A percentile compares a stretch with the other conserved stretches of the same genome.
Evolutionary conservation across 92 coral and sea anemone genomes (phyloP).

Genomic region (Siderastrea radians): DNA sequence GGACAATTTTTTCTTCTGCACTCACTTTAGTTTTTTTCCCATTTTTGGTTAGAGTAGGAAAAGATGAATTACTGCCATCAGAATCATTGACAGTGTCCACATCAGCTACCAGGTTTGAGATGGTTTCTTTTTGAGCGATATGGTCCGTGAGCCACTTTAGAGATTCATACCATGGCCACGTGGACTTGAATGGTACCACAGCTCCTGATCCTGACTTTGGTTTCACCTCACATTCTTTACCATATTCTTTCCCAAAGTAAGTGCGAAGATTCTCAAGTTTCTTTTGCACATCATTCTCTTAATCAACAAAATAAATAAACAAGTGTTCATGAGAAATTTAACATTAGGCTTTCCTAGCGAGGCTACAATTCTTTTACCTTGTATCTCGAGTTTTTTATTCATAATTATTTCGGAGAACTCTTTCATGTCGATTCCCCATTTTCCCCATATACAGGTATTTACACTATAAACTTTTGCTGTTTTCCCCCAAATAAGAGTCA

Average conservation of each 20-base stretch:
- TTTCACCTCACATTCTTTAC: constrained; percentile 30
- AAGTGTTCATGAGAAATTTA: neutral
- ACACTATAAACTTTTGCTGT: too few species aligned
- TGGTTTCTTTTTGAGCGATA: constrained; percentile 10
- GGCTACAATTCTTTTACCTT: neutral
- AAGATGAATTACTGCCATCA: constrained; percentile 25
- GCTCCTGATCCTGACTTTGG: constrained; percentile 43
- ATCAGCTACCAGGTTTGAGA: constrained; percentile 22
- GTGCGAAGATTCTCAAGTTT: constrained; percentile 42
- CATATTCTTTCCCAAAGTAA: constrained; percentile 49
- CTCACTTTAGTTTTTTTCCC: constrained; percentile 26
- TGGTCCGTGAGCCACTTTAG: constrained; percentile 36
- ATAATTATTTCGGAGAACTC: too few species aligned
- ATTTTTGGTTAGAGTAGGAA: neutral
- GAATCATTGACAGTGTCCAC: neutral
- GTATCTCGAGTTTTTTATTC: neutral
- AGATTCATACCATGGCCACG: constrained; percentile 41
- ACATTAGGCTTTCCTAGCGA: too few species aligned
- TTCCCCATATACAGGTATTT: too few species aligned
- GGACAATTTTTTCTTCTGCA: constrained; percentile 20
- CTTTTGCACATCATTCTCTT: constrained; percentile 24
- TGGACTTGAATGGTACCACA: constrained; percentile 21
- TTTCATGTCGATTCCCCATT: too few species aligned
- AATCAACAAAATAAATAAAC: constrained; percentile 1
- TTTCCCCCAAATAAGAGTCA: too few species aligned